Base-by-base conservation (phyloP, 2,888 invertebrate genomes). In the Notodonta ziczac region DNA sequence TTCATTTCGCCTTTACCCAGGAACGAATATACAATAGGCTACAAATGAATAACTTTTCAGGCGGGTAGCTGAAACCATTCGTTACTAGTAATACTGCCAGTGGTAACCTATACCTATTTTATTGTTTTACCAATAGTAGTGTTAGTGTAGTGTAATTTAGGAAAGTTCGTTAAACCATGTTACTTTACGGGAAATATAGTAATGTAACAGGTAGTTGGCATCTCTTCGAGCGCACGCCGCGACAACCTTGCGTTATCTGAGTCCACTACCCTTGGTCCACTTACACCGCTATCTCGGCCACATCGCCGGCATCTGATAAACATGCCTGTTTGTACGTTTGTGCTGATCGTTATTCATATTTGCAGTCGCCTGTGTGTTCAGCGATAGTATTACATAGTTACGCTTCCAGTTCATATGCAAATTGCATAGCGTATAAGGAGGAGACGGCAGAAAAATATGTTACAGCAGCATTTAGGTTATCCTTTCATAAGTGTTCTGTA, bases 201-300 rank as follows among this genome's bases (percentile, higher is more conserved):
- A 54, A 35, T 52, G 2, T 24, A 52, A 32, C 3, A 32, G 32
- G 13, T 52, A 51, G 4, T 24, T 24, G 12, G 16, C 32, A 32
- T 52, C 40, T 58, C 56, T 62, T 63, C 66, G 63, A 74, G 67
- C 70, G 76, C 72, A 72, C 69, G 70, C 72, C 74, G 78, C 78
- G 81, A 74, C 81, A 87, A 82, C 89, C 90, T 91, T 90, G 89
- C 75, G 88, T 90, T 91, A 91, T 91, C 90, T 81, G 80, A 73
- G 81, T 76, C 77, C 74, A 78, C 74, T 84, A 91, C 91, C 92
- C 93, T 93, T 93, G 93, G 88, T 89, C 93, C 86, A 93, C 88
- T 89, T 93, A 84, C 78, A 63, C 58, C 74, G 80, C 85, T 91
- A 91, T 91, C 90, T 86, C 85, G 81, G 84, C 83, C 85, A 85